Percentiles rank a stretch among this genome's conserved stretches.
phyloP scores from a whole-genome alignment of 2,797 vertebrate genomes.

The Centropyge bicolor region DNA sequence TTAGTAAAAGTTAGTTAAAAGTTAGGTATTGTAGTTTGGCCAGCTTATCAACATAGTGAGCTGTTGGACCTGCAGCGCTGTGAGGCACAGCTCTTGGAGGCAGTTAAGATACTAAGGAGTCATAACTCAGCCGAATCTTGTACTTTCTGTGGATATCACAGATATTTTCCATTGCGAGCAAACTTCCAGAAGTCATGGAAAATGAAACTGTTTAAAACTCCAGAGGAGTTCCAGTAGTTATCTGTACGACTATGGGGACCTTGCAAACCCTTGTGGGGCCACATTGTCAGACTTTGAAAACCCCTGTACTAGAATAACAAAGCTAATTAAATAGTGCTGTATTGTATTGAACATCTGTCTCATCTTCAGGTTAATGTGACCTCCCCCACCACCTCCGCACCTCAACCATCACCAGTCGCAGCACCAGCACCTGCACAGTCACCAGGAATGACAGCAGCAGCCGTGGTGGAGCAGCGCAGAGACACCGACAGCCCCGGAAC shows the following conservation, averaged over 20 bases:
- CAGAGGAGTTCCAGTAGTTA: background rate
- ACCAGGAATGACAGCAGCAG: constrained; percentile 17
- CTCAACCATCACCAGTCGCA: constrained; percentile 50
- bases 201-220: background rate
- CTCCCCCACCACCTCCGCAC: constrained; percentile 57
- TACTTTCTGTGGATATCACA: background rate
- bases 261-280: background rate
- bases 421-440: constrained; percentile 25
- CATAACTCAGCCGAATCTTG: background rate
- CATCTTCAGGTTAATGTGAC: constrained; percentile 73
- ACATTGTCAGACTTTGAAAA: background rate
- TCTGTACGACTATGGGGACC: background rate
- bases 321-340: background rate
- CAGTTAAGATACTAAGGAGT: too few species aligned
- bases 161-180: background rate
- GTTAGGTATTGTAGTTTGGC: too few species aligned
- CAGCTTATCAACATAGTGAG: too few species aligned
- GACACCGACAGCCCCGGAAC: constrained; percentile 77
- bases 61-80: too few species aligned
- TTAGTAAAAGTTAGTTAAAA: too few species aligned
- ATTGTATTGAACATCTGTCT: constrained; percentile 7
- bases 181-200: background rate
- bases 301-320: background rate
- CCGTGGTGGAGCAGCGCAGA: constrained; percentile 68
- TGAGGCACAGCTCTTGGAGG: too few species aligned